Evolutionary conservation across 2,113 vertebrate genomes (phyloP).

Genomic region (Cyanoramphus novaezelandiae): DNA sequence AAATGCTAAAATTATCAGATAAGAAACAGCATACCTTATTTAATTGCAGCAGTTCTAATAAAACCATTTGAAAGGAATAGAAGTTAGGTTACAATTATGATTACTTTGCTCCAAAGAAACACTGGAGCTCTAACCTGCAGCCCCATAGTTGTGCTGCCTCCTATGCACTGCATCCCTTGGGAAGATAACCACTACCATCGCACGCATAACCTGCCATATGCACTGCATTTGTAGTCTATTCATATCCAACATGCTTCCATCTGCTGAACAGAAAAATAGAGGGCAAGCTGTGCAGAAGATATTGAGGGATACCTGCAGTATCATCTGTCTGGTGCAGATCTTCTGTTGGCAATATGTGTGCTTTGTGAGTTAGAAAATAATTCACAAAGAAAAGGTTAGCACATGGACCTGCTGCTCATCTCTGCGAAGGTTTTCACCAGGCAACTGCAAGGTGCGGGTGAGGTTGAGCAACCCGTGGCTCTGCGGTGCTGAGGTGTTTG

Average conservation of each 20-base stretch:
- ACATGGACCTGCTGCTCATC: background rate
- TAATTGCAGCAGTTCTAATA: background rate
- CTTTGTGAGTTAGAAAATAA: background rate
- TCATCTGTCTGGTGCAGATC: background rate
- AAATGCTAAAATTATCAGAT: conserved; percentile 36
- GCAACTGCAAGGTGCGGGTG: background rate
- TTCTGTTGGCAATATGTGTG: fast-evolving
- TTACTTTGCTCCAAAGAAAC: background rate
- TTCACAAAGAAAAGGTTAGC: fast-evolving
- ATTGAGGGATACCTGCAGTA: background rate
- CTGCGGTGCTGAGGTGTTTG: background rate
- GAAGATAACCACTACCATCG: fast-evolving
- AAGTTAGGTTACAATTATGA: background rate
- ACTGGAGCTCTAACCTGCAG: background rate
- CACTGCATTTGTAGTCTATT: background rate
- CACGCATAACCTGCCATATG: background rate
- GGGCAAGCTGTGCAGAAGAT: background rate
- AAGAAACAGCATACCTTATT: conserved; percentile 2
- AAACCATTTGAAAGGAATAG: background rate
- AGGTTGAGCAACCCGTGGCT: background rate
- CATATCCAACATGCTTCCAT: background rate
- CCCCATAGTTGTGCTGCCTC: background rate
- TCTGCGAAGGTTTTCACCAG: background rate
- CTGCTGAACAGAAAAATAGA: background rate
- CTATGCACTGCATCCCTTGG: background rate